phyloP scores from a whole-genome alignment of 1,140 invertebrate species.

The Ceratosolen fusciceps region DNA sequence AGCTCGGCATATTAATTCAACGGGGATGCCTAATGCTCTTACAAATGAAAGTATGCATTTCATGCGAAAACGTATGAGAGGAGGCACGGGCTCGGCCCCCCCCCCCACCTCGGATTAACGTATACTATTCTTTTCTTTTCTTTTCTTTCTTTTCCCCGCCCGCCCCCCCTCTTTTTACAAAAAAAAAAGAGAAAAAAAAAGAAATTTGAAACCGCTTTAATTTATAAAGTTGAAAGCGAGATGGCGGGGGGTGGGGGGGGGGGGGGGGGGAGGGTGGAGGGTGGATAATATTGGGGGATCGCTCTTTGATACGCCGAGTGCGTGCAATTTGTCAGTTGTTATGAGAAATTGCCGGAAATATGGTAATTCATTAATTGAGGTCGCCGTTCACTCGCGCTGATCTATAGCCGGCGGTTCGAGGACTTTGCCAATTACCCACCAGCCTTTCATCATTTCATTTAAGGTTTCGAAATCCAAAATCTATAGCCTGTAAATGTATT shows the following conservation, averaged over 20 bases:
- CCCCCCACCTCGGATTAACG: not conserved
- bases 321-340: slow-evolving; percentile 20
- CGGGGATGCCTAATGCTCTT: not conserved
- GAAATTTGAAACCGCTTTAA: not conserved
- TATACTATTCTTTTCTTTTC: too few species aligned
- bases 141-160: too few species aligned
- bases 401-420: not conserved
- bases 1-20: slow-evolving; percentile 12
- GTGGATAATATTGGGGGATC: not conserved
- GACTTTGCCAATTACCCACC: not conserved
- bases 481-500: not conserved
- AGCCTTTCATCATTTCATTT: not conserved
- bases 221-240: slow-evolving; percentile 3
- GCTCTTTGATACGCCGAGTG: not conserved
- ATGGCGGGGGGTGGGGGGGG: not conserved
- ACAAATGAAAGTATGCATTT: slow-evolving; percentile 21
- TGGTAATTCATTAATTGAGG: slow-evolving; percentile 44
- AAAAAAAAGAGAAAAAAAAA: too few species aligned
- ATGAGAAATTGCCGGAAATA: slow-evolving; percentile 34
- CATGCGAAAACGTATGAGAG: not conserved
- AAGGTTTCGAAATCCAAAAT: not conserved
- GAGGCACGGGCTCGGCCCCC: not conserved
- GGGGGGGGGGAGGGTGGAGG: not conserved
- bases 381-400: not conserved
- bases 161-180: too few species aligned